Percentiles rank a stretch among this genome's conserved stretches.
phyloP scores from a whole-genome alignment of 2,797 vertebrate genomes.

The Chelon labrosus region DNA sequence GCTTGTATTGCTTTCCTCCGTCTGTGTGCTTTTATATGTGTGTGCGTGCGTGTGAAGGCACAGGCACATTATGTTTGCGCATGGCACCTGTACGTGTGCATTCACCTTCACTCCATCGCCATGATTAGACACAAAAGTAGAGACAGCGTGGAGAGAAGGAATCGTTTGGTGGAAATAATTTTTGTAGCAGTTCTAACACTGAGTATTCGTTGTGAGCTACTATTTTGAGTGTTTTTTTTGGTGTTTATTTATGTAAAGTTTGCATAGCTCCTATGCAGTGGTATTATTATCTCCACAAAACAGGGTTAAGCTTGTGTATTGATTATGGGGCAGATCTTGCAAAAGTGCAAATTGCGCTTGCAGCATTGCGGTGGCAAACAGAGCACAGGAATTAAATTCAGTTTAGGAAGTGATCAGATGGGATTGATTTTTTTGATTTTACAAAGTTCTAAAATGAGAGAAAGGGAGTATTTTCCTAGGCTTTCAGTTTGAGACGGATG shows the following conservation, averaged over 20 bases:
- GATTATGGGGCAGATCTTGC: slow-evolving; percentile 15
- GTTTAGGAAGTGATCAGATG: slow-evolving; percentile 13
- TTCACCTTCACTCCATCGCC: slow-evolving; percentile 49
- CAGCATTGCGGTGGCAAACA: background rate
- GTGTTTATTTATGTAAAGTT: background rate
- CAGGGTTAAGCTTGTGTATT: slow-evolving; percentile 17
- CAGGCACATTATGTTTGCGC: slow-evolving; percentile 49
- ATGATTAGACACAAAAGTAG: slow-evolving; percentile 76
- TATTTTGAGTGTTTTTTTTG: slow-evolving; percentile 3
- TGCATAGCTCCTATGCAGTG: background rate
- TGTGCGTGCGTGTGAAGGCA: slow-evolving; percentile 41
- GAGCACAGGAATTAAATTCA: slow-evolving; percentile 11
- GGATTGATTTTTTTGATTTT: slow-evolving; percentile 3
- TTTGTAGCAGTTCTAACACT: background rate
- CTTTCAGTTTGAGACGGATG: slow-evolving; percentile 9
- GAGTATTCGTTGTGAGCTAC: background rate
- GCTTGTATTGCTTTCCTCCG: slow-evolving; percentile 35
- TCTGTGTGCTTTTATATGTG: slow-evolving; percentile 31
- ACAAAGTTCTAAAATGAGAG: slow-evolving; percentile 6
- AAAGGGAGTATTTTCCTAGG: slow-evolving; percentile 3
- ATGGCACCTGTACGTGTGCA: slow-evolving; percentile 57
- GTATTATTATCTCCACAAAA: background rate
- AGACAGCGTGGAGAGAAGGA: slow-evolving; percentile 73
- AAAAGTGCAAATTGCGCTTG: slow-evolving; percentile 13
- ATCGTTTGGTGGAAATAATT: background rate